These are phyloP conservation scores for Anoura caudifer DNA, from an alignment of 2,113 vertebrate species.

Conservation along the genomic window DNA sequence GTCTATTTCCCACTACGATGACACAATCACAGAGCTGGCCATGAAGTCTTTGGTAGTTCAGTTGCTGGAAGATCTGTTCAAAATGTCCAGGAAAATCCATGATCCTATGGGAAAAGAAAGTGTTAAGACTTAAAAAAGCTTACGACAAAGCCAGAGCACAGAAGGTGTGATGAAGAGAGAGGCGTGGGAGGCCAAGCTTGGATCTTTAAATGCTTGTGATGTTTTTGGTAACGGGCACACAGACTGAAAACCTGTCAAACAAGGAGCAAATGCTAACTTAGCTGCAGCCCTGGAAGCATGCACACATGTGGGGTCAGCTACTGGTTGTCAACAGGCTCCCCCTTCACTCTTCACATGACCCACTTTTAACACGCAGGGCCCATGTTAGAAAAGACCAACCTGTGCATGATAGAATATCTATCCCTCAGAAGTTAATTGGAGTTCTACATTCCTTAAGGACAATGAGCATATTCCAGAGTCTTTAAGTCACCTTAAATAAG, in stretches of 20 bases:
- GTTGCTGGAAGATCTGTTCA: conserved; percentile 97
- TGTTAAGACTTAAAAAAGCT: background rate
- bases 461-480: background rate
- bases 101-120: conserved; percentile 76
- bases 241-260: background rate
- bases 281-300: background rate
- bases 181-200: background rate
- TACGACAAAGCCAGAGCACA: background rate
- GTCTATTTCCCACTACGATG: conserved; percentile 94
- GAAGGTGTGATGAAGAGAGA: background rate
- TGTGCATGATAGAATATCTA: background rate
- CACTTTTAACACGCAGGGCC: background rate
- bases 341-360: background rate
- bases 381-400: background rate
- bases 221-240: background rate
- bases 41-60: conserved; percentile 96
- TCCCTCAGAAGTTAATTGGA: background rate
- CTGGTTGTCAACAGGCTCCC: background rate
- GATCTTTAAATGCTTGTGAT: background rate
- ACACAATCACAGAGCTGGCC: conserved; percentile 97
- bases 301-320: background rate
- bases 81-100: conserved; percentile 99
- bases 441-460: background rate
- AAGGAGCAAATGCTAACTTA: background rate
- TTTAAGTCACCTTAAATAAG: background rate